A percentile compares a stretch with the other conserved stretches of the same genome.
Conservation (phyloP, 1,140 invertebrate species). For the Drosophila nasuta region DNA sequence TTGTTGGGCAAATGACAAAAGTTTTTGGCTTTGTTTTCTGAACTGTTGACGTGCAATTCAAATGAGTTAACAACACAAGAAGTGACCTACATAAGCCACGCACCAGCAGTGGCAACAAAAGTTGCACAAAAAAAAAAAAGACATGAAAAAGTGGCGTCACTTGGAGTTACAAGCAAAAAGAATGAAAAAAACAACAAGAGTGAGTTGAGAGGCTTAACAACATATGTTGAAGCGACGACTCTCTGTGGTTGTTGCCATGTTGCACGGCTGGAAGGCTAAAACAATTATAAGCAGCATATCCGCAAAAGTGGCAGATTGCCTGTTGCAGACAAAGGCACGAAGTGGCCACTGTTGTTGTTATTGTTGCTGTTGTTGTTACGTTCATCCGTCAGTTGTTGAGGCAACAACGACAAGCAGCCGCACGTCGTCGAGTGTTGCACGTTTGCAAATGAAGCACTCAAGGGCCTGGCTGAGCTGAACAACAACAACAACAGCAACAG, state of each 20-base stretch:
- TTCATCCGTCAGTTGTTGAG: conserved; percentile 31
- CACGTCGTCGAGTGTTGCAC: conserved; percentile 18
- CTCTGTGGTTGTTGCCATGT: conserved; percentile 32
- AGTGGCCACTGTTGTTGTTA: conserved; percentile 6
- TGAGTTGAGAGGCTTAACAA: conserved; percentile 7
- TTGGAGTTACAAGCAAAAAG: conserved; percentile 19
- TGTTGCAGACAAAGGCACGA: conserved; percentile 52
- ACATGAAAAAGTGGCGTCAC: conserved; percentile 33
- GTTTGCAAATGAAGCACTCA: conserved; percentile 41
- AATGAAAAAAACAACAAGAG: background rate
- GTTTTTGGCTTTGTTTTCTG: conserved; percentile 75
- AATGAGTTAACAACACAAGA: conserved; percentile 77
- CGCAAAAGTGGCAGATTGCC: conserved; percentile 61
- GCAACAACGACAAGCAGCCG: background rate
- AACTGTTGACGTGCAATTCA: conserved; percentile 81
- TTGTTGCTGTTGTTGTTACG: background rate
- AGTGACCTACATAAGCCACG: conserved; percentile 70
- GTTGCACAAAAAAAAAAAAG: conserved; percentile 31
- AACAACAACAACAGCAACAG: conserved; percentile 6
- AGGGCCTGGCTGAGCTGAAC: conserved; percentile 4
- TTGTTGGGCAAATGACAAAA: conserved; percentile 72
- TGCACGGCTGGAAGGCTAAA: conserved; percentile 30
- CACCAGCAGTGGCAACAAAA: conserved; percentile 30
- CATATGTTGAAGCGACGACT: conserved; percentile 14
- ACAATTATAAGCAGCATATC: conserved; percentile 67